Evolutionary conservation across 2,888 invertebrate species (phyloP), one percentile per base, ranked within the genome.

Genomic region (Xestia xanthographa): DNA sequence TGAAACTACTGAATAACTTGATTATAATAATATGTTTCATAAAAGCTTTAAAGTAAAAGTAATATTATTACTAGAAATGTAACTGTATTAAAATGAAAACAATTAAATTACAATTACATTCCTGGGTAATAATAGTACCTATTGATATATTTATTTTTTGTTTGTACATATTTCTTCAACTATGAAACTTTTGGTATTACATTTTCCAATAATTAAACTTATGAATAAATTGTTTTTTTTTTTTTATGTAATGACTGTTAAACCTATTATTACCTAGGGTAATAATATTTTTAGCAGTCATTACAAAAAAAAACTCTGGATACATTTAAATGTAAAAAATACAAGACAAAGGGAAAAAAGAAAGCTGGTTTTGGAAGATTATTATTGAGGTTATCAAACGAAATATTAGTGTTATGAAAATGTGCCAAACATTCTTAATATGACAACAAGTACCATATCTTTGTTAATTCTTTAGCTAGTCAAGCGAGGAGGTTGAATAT

Each of bases 121-220:
- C 43, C 22, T 11, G 2, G 2, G n/a, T 70, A 43, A n/a, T 60
- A 60, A 34, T 41, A 43, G 14, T 20, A 62, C 9, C 9, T 14
- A 26, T 26, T 67, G 17, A 41, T 6, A n/a, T 34, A 41, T 50
- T 17, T 29, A 41, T 72, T 50, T 67, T 26, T 70, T 34, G 8
- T 34, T 34, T 12, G 8, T 26, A 17, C 17, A 71, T 38, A n/a
- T 8, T 38, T 43, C 14, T 20, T 68, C 12, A 53, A 11, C 11
- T 12, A 4, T 67, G 6, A 20, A 41, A 50, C 22, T 20, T 20
- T 48, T 48, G 48, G 20, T 48, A 50, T 50, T 50, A 50, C 22
- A 38, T 22, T 71, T 45, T 20, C 66, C 20, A 26, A 66, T 66
- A 34, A 66, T n/a, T 66, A 43, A n/a, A n/a, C n/a, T 14, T 50